Evolutionary conservation across 2,888 invertebrate genomes (phyloP).

Genomic region (Imbricaverruca yamaguchii): DNA sequence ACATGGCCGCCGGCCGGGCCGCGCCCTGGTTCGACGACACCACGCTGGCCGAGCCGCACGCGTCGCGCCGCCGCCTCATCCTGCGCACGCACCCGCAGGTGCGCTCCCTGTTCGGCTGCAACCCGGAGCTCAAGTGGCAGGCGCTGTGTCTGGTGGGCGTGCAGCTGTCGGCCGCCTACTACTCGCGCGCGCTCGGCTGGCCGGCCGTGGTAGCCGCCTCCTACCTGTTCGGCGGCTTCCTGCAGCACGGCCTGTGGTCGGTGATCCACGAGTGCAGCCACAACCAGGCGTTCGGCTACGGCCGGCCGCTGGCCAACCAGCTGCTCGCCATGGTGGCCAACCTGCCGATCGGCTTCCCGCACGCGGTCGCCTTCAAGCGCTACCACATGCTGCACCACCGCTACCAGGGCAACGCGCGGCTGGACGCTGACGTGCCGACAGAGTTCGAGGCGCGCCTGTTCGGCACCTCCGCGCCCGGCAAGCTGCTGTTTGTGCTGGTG

Average conservation of each 20-base stretch:
- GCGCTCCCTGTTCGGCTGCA: conserved; percentile 3
- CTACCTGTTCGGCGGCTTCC: not conserved
- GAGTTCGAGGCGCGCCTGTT: conserved; percentile 17
- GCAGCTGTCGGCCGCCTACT: conserved; percentile 19
- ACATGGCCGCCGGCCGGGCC: not conserved
- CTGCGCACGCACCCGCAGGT: not conserved
- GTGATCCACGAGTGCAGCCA: conserved; percentile 23
- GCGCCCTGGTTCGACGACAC: conserved; percentile 12
- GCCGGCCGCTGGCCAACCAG: conserved; percentile 9
- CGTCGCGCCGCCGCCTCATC: not conserved
- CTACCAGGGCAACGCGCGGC: not conserved
- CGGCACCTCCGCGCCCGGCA: not conserved
- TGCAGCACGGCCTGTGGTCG: conserved; percentile 16
- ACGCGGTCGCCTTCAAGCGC: conserved; percentile 2
- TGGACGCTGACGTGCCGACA: conserved; percentile 13
- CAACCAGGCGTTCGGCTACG: conserved; percentile 17
- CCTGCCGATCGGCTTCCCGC: conserved; percentile 6
- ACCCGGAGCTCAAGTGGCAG: conserved; percentile 17
- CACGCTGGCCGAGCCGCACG: conserved; percentile 19
- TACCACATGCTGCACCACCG: conserved; percentile 19
- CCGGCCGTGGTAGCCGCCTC: not conserved
- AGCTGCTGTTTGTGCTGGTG: not conserved
- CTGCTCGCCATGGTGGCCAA: conserved; percentile 4
- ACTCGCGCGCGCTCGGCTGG: not conserved
- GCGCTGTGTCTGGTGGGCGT: conserved; percentile 13